phyloP scores from a whole-genome alignment of 2,797 vertebrate species.

The Cynopterus sphinx region DNA sequence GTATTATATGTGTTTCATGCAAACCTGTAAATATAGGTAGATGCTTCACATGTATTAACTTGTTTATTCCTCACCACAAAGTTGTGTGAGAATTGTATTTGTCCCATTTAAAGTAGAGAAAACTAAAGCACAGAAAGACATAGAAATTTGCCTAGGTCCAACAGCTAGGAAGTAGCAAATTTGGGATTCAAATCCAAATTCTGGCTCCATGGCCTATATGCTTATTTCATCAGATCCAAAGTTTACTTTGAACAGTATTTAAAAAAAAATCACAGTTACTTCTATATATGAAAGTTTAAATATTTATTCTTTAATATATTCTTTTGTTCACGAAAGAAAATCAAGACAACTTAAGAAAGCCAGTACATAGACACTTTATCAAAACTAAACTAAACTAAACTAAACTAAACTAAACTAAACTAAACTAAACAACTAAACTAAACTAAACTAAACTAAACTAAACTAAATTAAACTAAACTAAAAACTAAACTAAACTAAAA shows the following conservation, averaged over 20 bases:
- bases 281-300: not conserved
- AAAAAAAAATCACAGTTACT: not conserved
- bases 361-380: not conserved
- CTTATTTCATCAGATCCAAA: not conserved
- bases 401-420: too few relatives aligned
- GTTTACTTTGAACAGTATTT: not conserved
- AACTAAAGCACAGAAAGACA: not conserved
- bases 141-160: not conserved
- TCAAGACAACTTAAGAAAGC: not conserved
- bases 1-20: not conserved
- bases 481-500: too few relatives aligned
- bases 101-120: not conserved
- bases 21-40: not conserved
- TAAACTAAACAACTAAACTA: too few relatives aligned
- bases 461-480: too few relatives aligned
- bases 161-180: not conserved
- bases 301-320: constrained; percentile 1
- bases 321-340: constrained; percentile 36
- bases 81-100: not conserved
- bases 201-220: not conserved
- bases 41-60: not conserved
- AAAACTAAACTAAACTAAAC: too few relatives aligned
- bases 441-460: too few relatives aligned
- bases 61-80: not conserved
- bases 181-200: not conserved